Evolutionary conservation across 2,888 invertebrate species (phyloP), one percentile per base, ranked within the genome.

Genomic region (Lomographa bimaculata): DNA sequence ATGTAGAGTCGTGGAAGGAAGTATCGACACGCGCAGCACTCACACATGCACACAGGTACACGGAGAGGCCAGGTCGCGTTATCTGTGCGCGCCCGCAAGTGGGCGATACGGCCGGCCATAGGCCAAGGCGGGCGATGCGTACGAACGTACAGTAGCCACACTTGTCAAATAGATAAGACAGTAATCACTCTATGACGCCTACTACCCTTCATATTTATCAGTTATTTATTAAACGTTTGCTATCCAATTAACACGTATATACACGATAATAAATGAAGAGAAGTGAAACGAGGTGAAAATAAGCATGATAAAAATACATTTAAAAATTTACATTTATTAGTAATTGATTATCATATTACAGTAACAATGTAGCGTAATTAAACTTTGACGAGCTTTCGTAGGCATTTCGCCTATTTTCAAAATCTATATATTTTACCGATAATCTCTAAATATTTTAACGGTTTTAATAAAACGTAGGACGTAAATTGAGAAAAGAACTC

Each of bases 101-200:
- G 40, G 37, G 24, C 41, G 67, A 65, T 64, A 59, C 49, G 44
- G 17, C 50, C 52, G 54, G 43, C 12, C 66, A 57, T 42, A 40
- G 66, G 67, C 58, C 70, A 60, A 58, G 66, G 60, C 58, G 51
- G 26, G 14, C 46, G 23, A 24, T 30, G 42, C 37, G 50, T 46
- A 44, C 50, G 43, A 27, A 17, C 16, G 9, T 38, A 25, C 16
- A 28, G 26, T 33, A 8, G 2, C 44, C 46, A 44, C 33, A 4
- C 3, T 18, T 29, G 9, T 23, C 11, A 17, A 26, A 28, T 14
- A 14, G 3, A 18, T 10, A 20, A 10, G 23, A 14, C 24, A 35
- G 7, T n/a, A 16, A 23, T 32, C 32, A 32, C 21, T 8, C 23
- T 16, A 23, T 32, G 14, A 32, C 26, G 26, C 26, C 6, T 5